Base-by-base conservation (phyloP, 2,113 vertebrate genomes). In the Shinisaurus crocodilurus region DNA sequence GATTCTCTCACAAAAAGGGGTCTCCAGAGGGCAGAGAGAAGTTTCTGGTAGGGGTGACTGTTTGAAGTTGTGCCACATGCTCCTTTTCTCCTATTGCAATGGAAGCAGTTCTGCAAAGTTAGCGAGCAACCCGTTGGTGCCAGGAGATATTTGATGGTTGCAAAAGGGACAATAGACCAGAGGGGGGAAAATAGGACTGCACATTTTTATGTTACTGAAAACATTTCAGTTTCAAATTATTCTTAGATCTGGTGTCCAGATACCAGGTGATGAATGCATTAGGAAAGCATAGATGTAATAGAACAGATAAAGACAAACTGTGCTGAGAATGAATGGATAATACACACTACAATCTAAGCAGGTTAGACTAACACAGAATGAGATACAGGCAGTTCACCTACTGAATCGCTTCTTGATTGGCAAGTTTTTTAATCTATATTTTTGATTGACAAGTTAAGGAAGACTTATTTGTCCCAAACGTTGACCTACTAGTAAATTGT, bases 1-100 rank as follows among this genome's bases (percentile, higher is more conserved):
- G 88, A 82, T 82, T 77, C 37, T 54, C 87, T 89, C 13, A 81
- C 89, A 76, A 83, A 72, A 91, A 76, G 6, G 7, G 40, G 63
- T 85, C 45, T 93, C 63, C 32, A 92, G 85, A 69, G 2, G 67
- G 25, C 23, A 1, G 1, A 23, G 4, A 54, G 12, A 87, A 16
- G 50, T 25, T 91, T 45, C 57, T 89, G 67, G 45, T 7, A 9
- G 0, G 57, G 45, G 57, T 76, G 32, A 23, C 43, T 69, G 18
- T 70, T 1, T 72, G 60, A 80, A 45, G n/a, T 34, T 34, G 29
- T 85, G 37, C 32, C 27, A 29, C 50, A 70, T 65, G 3, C 84
- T 60, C 90, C 88, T 70, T 48, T 84, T 77, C n/a, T 84, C 37
- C 76, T 18, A 23, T 13, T 10, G 57, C 20, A 90, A 57, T 2